Conservation (phyloP, 2,888 invertebrate genomes). For the Xiphydria camelus region DNA sequence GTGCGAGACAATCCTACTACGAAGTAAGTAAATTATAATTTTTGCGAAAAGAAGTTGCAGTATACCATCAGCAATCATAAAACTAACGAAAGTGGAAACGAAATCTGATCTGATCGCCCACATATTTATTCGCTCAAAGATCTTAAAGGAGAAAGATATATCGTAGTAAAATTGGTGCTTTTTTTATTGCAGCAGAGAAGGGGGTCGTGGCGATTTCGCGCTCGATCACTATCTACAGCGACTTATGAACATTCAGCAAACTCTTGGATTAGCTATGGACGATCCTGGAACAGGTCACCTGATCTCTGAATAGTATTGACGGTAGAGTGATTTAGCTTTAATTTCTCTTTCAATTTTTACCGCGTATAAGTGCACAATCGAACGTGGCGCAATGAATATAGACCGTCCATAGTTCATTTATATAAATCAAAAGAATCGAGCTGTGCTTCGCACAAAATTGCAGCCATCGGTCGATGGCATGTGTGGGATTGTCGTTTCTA, state of each 20-base stretch:
- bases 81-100: too few species aligned
- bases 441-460: slow-evolving; percentile 7
- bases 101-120: too few species aligned
- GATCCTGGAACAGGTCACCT: slow-evolving; percentile 22
- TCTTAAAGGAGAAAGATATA: too few species aligned
- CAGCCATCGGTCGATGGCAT: slow-evolving; percentile 12
- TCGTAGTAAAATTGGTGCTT: too few species aligned
- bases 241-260: slow-evolving; percentile 37
- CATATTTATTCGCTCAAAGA: too few species aligned
- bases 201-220: slow-evolving; percentile 20
- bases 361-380: too few species aligned
- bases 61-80: too few species aligned
- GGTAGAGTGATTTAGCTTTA: too few species aligned
- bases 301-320: slow-evolving; percentile 1
- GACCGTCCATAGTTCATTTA: too few species aligned
- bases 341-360: too few species aligned
- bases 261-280: slow-evolving; percentile 34
- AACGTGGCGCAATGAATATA: too few species aligned
- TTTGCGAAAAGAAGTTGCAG: too few species aligned
- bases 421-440: slow-evolving; percentile 7
- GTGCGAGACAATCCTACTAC: slow-evolving; percentile 29
- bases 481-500: slow-evolving; percentile 32
- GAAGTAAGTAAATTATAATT: slow-evolving; percentile 11
- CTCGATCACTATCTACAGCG: slow-evolving; percentile 38
- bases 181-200: slow-evolving; percentile 21